Evolutionary conservation across 2,888 invertebrate genomes (phyloP), one percentile per base, ranked within the genome.

Genomic region (Stenolophus ochropezus): DNA sequence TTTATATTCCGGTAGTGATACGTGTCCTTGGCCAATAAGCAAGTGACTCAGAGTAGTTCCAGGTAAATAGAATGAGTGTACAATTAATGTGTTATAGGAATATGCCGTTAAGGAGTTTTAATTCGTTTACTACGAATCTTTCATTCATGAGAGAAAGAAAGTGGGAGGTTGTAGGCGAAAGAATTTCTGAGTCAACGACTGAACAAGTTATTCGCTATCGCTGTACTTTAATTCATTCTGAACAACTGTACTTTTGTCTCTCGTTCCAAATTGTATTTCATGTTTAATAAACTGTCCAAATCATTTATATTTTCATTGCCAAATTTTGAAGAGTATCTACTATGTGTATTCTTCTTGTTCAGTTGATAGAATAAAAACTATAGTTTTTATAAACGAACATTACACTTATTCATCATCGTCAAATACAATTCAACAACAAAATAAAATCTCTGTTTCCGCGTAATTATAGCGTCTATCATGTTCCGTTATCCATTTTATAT

Each of bases 161-260:
- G 61, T 61, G 61, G 61, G 61, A 27, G 23, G 11, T n/a, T 25
- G 61, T 61, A 61, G 61, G 23, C 11, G 61, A 8, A n/a, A 25
- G 61, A 61, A 25, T 61, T 23, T 61, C 23, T 61, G 61, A 61
- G 61, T 61, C 61, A 61, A 51, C 51, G 51, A 51, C 51, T 51
- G 51, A n/a, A 8, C 8, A 42, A 42, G 33, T 42, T 6, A 11
- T 42, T 42, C 11, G 33, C 33, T 42, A n/a, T 42, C 11, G 33
- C 4, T 42, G 6, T 42, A 42, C 6, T 8, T 42, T 8, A 42
- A 11, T 42, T 42, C 33, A 11, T 33, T 3, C 33, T 8, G 8
- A 5, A 33, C n/a, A 2, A 3, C 8, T 4, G 33, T 33, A 42
- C 33, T 42, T 42, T 6, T 42, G 33, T 8, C n/a, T n/a, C n/a